Evolutionary conservation across 2,888 invertebrate genomes (phyloP), one percentile per base, ranked within the genome.

Genomic region (Latrodectus elegans): DNA sequence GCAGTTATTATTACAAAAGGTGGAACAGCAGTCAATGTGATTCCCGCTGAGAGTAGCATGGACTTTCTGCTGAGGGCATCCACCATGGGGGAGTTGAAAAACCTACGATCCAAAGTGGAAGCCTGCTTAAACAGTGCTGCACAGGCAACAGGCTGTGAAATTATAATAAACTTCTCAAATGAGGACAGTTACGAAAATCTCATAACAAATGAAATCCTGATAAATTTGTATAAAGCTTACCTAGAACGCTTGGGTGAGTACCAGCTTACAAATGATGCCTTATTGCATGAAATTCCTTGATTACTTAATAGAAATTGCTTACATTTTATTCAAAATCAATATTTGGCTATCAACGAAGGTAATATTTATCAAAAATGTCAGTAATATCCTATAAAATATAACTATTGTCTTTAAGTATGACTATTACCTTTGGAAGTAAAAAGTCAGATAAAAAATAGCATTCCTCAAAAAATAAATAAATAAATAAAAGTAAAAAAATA

Each of bases 81-180:
- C 51, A 90, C 89, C 9, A 89, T 90, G 52, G 76, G 88, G 4
- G 91, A 92, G 67, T 87, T 92, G 72, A 88, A 90, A 0, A 65
- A 78, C 11, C 83, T 92, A 15, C 89, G 85, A 55, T 73, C 82
- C 26, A 91, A 90, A 72, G 89, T 91, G 0, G 73, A 89, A 38
- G 65, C 75, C 1, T 92, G 92, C 87, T 90, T 91, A 55, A 86
- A 91, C 60, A 91, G 90, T 60, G 92, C 92, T 12, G 92, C 91
- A 9, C 15, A 52, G 10, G 84, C 78, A 17, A 78, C 84, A 14
- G 78, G 78, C 1, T 17, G 90, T 76, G 12, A 90, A 90, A 51
- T 76, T 1, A 22, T 55, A n/a, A 83, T 22, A 17, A 22, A 71
- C 15, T 79, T 75, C 17, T 53, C 76, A 2, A 70, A 74, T 4